Percentiles rank a stretch among this genome's conserved stretches.
These are phyloP conservation scores for Tolypeutes matacus DNA, from an alignment of 2,797 vertebrate species.

Conservation along the genomic window DNA sequence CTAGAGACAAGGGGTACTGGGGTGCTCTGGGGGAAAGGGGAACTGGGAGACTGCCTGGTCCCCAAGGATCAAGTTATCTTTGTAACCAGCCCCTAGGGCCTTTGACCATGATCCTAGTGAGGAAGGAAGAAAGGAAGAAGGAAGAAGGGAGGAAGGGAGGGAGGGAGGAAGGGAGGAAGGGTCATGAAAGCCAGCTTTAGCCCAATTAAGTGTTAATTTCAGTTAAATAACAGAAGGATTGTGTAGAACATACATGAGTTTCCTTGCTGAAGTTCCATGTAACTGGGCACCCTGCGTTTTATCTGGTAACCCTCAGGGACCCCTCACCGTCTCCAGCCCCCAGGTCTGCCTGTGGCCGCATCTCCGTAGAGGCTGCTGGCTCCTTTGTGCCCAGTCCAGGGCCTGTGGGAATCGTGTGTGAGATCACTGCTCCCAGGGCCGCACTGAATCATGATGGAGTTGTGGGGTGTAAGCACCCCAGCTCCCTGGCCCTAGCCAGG, in stretches of 20 bases:
- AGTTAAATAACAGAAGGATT: not conserved
- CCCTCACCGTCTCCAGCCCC: no score
- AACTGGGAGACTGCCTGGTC: not conserved
- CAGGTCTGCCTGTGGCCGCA: no score
- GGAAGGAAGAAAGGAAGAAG: no score
- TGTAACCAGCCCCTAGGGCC: not conserved
- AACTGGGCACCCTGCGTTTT: not conserved
- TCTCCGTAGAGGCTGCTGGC: no score
- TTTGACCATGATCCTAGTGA: not conserved
- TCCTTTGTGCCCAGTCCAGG: no score
- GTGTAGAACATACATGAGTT: no score
- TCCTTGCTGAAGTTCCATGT: not conserved
- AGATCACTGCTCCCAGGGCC: no score
- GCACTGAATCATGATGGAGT: no score
- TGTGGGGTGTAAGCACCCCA: accelerated
- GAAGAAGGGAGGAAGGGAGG: no score
- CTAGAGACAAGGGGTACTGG: not conserved
- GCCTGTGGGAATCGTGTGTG: no score
- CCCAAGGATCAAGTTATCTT: not conserved
- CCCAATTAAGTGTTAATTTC: not conserved
- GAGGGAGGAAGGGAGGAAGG: not conserved
- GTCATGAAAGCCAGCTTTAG: not conserved
- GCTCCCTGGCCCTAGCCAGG: no score
- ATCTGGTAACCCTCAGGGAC: not conserved
- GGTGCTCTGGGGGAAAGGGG: not conserved